Percentiles rank a stretch among this genome's conserved stretches.
These are phyloP conservation scores for Hydractinia symbiolongicarpus DNA, from an alignment of 30 jellyfish, hydroid and myxozoan species.

Conservation along the genomic window DNA sequence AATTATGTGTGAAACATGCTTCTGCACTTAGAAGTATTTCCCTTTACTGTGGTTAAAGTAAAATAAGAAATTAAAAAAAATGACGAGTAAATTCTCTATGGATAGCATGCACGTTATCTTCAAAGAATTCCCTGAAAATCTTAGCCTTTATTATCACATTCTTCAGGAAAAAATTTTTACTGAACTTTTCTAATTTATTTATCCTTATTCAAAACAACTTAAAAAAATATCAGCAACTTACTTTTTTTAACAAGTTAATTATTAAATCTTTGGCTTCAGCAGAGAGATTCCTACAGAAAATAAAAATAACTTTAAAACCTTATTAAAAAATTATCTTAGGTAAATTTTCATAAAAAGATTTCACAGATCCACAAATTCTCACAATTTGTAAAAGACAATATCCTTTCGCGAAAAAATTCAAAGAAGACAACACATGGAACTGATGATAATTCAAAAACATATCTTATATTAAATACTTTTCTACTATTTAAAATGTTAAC, in stretches of 20 bases:
- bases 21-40: no score
- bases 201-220: not conserved
- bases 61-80: not conserved
- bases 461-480: no score
- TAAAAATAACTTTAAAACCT: not conserved
- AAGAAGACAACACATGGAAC: no score
- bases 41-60: no score
- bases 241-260: constrained; percentile 66
- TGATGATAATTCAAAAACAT: no score
- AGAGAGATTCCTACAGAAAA: constrained; percentile 49
- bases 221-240: constrained; percentile 1
- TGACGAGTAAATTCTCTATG: not conserved
- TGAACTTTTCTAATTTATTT: no score
- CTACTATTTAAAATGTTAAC: no score
- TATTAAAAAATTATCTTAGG: not conserved
- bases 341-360: no score
- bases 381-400: no score
- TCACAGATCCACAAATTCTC: no score
- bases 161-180: not conserved
- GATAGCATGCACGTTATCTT: not conserved
- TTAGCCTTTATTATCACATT: not conserved
- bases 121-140: not conserved
- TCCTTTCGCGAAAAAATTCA: no score
- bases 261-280: constrained; percentile 71
- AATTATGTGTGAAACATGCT: no score